Conservation (phyloP, 2,113 vertebrate genomes). For the Euleptes europaea region DNA sequence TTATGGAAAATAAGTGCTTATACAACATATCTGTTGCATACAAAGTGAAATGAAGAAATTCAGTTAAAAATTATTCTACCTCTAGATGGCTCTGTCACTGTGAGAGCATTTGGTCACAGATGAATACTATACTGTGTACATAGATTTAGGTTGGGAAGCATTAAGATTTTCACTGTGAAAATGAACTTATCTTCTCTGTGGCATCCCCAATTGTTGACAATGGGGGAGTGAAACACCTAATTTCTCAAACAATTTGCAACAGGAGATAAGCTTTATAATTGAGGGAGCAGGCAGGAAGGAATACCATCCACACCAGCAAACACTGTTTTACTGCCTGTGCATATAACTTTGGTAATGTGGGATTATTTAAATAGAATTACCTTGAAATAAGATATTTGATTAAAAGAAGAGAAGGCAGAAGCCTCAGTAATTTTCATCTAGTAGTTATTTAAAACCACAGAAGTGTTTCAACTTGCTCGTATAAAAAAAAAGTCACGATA, state of each 20-base stretch:
- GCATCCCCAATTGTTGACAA: slow-evolving; percentile 23
- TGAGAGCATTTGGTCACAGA: slow-evolving; percentile 45
- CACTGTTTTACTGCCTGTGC: neutral
- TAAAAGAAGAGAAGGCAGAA: no score
- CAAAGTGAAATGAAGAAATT: slow-evolving; percentile 30
- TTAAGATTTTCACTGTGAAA: slow-evolving; percentile 28
- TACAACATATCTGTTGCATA: slow-evolving; percentile 18
- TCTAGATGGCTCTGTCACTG: slow-evolving; percentile 47
- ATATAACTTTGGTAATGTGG: neutral
- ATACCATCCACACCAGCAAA: neutral
- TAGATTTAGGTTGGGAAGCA: slow-evolving; percentile 38
- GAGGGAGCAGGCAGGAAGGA: neutral
- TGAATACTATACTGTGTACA: slow-evolving; percentile 44
- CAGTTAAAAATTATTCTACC: slow-evolving; percentile 29
- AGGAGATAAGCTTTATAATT: slow-evolving; percentile 31
- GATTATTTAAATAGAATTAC: slow-evolving; percentile 13
- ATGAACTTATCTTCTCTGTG: slow-evolving; percentile 16
- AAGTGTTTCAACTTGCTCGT: neutral
- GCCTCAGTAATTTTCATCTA: neutral
- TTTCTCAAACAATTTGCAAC: slow-evolving; percentile 28
- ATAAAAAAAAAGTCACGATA: neutral
- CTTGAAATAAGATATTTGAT: neutral
- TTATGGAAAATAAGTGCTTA: neutral
- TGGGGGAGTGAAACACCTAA: fast-evolving
- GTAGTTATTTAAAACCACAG: neutral